These are phyloP conservation scores for Bombus fervidus DNA, from an alignment of 1,140 invertebrate species.

Conservation along the genomic window DNA sequence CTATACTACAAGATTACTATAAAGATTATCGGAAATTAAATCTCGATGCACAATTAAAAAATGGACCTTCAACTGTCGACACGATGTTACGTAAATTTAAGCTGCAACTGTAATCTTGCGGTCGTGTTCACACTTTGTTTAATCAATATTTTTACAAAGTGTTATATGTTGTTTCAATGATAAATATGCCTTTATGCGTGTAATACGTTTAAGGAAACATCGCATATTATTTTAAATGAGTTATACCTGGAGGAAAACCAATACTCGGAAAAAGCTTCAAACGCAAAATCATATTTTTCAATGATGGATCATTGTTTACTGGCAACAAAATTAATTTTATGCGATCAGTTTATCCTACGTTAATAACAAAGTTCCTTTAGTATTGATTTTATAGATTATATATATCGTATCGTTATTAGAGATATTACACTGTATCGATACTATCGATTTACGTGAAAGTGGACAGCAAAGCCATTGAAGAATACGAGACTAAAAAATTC, in stretches of 20 bases:
- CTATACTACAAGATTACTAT: too few relatives aligned
- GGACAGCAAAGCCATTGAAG: neutral
- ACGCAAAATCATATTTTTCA: neutral
- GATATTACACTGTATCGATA: neutral
- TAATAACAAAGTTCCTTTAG: neutral
- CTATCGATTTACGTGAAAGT: neutral
- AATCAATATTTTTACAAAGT: too few relatives aligned
- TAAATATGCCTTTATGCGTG: too few relatives aligned
- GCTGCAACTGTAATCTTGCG: neutral
- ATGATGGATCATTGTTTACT: neutral
- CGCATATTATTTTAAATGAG: neutral
- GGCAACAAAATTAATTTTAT: neutral
- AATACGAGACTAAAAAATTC: too few relatives aligned
- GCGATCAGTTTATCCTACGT: neutral
- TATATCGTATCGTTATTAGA: neutral
- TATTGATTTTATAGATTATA: neutral
- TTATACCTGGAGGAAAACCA: neutral
- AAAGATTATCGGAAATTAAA: too few relatives aligned
- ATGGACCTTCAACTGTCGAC: neutral
- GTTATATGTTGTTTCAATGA: too few relatives aligned
- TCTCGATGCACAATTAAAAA: neutral
- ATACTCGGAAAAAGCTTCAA: neutral
- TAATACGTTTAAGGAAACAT: too few relatives aligned
- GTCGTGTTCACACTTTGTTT: neutral
- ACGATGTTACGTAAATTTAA: neutral